A percentile compares a stretch with the other conserved stretches of the same genome.
phyloP scores from a whole-genome alignment of 2,888 invertebrate genomes.

The Drosophila pseudotalamancana region DNA sequence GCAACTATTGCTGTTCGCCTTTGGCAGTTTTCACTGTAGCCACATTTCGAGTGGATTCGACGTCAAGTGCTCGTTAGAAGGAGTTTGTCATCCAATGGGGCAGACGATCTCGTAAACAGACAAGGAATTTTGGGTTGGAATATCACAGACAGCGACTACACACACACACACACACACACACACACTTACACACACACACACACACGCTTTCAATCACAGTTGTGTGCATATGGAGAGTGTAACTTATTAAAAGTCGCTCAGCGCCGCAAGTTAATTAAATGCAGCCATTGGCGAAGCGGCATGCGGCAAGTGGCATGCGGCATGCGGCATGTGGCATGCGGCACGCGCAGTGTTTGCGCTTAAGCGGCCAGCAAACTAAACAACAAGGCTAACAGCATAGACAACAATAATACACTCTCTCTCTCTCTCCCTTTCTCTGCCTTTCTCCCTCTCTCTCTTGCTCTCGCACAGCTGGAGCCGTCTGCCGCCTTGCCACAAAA shows the following conservation, averaged over 20 bases:
- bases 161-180: slow-evolving; percentile 1
- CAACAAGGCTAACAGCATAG: not conserved
- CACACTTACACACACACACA: not conserved
- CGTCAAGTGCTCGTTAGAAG: too few relatives aligned
- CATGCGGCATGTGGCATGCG: slow-evolving; percentile 23
- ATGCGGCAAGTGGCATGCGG: slow-evolving; percentile 15
- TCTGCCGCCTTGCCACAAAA: slow-evolving; percentile 6
- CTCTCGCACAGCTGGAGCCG: slow-evolving; percentile 1
- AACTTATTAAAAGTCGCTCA: slow-evolving; percentile 13
- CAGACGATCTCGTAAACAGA: too few relatives aligned
- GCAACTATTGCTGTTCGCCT: too few relatives aligned
- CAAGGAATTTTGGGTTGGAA: not conserved
- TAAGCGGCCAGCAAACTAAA: slow-evolving; percentile 24
- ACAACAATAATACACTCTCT: not conserved
- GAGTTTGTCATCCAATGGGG: too few relatives aligned
- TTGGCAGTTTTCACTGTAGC: too few relatives aligned
- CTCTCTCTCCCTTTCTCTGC: not conserved
- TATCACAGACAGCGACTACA: not conserved
- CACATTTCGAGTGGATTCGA: too few relatives aligned
- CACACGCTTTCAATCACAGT: too few relatives aligned
- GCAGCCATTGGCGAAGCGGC: slow-evolving; percentile 38
- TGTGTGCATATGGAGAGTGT: not conserved
- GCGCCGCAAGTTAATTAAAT: slow-evolving; percentile 59
- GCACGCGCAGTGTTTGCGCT: slow-evolving; percentile 56
- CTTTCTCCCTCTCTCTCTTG: not conserved